Base-by-base conservation (phyloP, 2,888 invertebrate genomes). In the Limenitis camilla region DNA sequence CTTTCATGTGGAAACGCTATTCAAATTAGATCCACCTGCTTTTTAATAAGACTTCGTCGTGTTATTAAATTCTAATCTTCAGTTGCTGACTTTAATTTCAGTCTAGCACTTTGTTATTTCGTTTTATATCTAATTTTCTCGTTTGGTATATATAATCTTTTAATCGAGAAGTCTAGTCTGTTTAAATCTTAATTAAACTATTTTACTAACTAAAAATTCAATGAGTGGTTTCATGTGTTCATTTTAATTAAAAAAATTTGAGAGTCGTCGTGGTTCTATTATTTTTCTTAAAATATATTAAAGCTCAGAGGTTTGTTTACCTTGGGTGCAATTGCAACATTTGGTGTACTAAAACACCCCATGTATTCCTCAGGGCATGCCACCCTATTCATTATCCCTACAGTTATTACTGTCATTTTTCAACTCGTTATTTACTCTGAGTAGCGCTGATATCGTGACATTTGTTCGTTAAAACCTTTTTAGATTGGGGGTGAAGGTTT, bases 361-460 rank as follows among this genome's bases (percentile, higher is more conserved):
- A 74, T 76, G 80, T 83, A 84, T 82, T 81, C 86, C 86, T 80
- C 62, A 58, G 86, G 86, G 86, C 79, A 80, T 85, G 69, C 76
- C 81, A 69, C 86, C 87, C 87, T 75, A 80, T 78, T 85, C 87
- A 86, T 86, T 86, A 86, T 75, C 75, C 78, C 76, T 69, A 84
- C 85, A 86, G 87, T 86, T 86, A 87, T 87, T 85, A 80, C 87
- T 80, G 85, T 83, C 85, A 87, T 87, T 86, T 87, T 87, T 86
- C 87, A 87, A 86, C 86, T 87, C 83, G 85, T 86, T 87, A 86
- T 86, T 87, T 86, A 86, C 84, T 83, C 82, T 81, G 84, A 80
- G 75, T 67, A 76, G 76, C 78, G 80, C 81, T 81, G 85, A 87
- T 86, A 86, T 77, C 83, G 68, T 74, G 83, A 81, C 81, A 81